These are phyloP conservation scores for Zelleria hepariella DNA, from an alignment of 2,888 invertebrate species.

Conservation along the genomic window DNA sequence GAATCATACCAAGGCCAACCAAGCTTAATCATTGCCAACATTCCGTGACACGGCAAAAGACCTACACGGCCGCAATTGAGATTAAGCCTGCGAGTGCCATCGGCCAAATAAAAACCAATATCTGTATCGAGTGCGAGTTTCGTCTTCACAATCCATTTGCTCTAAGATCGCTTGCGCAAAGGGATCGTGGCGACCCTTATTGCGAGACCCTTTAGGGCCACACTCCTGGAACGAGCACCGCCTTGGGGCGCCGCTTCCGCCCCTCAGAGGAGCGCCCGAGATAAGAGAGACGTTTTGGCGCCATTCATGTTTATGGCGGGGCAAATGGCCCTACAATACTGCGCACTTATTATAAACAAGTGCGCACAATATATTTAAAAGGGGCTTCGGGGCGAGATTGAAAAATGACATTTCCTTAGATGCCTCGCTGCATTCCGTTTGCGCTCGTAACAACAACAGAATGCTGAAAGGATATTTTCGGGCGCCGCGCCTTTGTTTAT, in stretches of 20 bases:
- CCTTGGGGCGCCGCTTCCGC: slow-evolving; percentile 62
- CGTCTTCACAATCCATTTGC: slow-evolving; percentile 68
- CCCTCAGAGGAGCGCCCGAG: slow-evolving; percentile 65
- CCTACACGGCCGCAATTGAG: not conserved
- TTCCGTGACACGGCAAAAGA: not conserved
- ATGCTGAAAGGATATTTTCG: not conserved
- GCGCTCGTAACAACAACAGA: not conserved
- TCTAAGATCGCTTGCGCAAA: slow-evolving; percentile 58
- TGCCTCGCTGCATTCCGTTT: not conserved
- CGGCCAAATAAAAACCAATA: slow-evolving; percentile 66
- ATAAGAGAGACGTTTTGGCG: slow-evolving; percentile 71
- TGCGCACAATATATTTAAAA: slow-evolving; percentile 38
- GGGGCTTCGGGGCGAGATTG: slow-evolving; percentile 25
- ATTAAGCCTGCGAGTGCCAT: slow-evolving; percentile 18
- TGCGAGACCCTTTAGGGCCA: slow-evolving; percentile 65
- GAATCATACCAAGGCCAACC: no score
- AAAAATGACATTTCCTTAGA: slow-evolving; percentile 24
- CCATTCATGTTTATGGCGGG: slow-evolving; percentile 70
- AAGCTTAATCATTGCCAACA: no score
- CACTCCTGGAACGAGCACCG: slow-evolving; percentile 59
- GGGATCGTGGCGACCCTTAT: slow-evolving; percentile 60
- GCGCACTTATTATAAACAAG: slow-evolving; percentile 69
- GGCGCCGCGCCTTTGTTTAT: not conserved
- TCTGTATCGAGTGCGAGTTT: slow-evolving; percentile 57
- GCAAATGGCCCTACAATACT: slow-evolving; percentile 66